A percentile compares a stretch with the other conserved stretches of the same genome.
Conservation (phyloP, 2,888 invertebrate genomes). For the Drosophila helvetica region DNA sequence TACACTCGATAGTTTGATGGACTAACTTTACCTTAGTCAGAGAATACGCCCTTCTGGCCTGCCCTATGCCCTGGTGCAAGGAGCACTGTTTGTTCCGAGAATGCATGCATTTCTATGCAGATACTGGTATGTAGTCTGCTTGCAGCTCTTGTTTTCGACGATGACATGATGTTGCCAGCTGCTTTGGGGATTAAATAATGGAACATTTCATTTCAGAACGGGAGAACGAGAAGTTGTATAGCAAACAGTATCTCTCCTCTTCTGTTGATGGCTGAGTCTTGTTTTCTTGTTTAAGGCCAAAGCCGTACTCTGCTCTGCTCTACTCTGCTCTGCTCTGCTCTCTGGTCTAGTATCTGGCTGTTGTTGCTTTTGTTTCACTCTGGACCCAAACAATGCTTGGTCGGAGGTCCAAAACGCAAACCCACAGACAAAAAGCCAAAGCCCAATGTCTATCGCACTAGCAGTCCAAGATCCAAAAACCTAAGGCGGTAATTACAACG, state of each 20-base stretch:
- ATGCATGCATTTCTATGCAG: conserved; percentile 7
- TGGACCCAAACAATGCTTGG: conserved; percentile 26
- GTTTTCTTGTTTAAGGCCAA: conserved; percentile 59
- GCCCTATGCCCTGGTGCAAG: neutral
- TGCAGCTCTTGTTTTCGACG: conserved; percentile 7
- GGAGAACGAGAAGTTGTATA: neutral
- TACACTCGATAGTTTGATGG: too few species aligned
- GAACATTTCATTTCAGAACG: conserved; percentile 32
- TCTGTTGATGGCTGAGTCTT: conserved; percentile 9
- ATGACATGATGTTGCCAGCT: neutral
- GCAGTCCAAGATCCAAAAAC: conserved; percentile 27
- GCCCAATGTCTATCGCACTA: neutral
- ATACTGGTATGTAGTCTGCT: neutral
- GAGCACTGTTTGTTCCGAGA: neutral
- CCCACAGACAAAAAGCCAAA: neutral
- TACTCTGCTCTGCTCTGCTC: neutral
- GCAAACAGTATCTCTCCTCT: neutral
- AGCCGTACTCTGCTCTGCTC: conserved; percentile 37
- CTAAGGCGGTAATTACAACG: conserved; percentile 70
- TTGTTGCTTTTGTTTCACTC: conserved; percentile 25
- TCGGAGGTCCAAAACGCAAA: conserved; percentile 30
- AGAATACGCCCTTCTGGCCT: too few species aligned
- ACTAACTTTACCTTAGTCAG: too few species aligned
- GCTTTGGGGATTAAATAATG: conserved; percentile 17
- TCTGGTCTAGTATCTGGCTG: conserved; percentile 17